Base-by-base conservation (phyloP, 2,113 vertebrate species). In the Clarias batrachus region DNA sequence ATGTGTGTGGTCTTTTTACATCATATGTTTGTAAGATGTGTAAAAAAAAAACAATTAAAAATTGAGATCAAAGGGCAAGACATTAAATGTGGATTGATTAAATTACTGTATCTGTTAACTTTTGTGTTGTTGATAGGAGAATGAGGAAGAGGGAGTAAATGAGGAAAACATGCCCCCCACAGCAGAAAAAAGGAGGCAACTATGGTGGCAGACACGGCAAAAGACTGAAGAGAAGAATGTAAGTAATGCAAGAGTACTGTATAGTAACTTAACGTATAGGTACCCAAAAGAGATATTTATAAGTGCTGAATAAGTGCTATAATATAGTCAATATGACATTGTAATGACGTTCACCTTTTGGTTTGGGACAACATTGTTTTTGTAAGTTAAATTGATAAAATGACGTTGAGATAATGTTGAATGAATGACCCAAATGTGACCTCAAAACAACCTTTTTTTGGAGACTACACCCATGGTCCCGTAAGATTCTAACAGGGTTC, bases 221-320 rank as follows among this genome's bases (percentile, higher is more conserved):
- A 93, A 95, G 86, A 97, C 98, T 0, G 97, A 99, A 14, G 97
- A 99, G 91, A 96, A 95, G 95, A 98, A 98, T 88, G 98, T 99
- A 96, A 1, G 93, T 19, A 84, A 30, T 57, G 2, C 16, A 19
- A 1, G 10, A 11, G 27, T 57, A 27, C 27, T 76, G n/a, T 12
- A 56, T 21, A 80, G 33, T 16, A 56, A 59, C 30, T 33, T 33
- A 33, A 1, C 2, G 30, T 33, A 33, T 33, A 33, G 30, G 30
- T 41, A 41, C 4, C 41, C 41, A 41, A 41, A 4, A 48, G 48
- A 0, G 7, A 48, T 48, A 48, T 7, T 48, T 48, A 48, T n/a
- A n/a, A n/a, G 8, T 48, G 48, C 48, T 48, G 48, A 48, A 8
- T 48, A 8, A 48, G 48, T 48, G 48, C 7, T 48, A 48, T 48